Percentiles rank a stretch among this genome's conserved stretches.
Evolutionary conservation across 2,113 vertebrate genomes (phyloP).

Genomic region (Enhydra lutris): DNA sequence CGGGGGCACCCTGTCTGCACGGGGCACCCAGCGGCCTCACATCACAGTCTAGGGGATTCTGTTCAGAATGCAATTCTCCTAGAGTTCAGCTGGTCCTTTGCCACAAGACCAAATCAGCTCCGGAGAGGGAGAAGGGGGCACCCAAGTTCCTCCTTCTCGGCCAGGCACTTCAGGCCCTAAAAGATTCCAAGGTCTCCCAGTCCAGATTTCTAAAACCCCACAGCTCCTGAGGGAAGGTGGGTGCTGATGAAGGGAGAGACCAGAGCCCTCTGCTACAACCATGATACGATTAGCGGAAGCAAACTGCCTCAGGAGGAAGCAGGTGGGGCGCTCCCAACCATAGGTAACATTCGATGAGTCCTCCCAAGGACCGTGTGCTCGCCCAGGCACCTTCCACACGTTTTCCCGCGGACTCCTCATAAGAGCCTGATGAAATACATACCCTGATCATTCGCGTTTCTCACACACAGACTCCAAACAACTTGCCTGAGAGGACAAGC

Average conservation of each 20-base stretch:
- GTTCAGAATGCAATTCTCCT: fast-evolving
- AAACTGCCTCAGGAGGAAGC: background rate
- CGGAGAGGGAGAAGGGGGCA: no score
- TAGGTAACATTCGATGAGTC: background rate
- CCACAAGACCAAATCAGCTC: fast-evolving
- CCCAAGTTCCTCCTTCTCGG: background rate
- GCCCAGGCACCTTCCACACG: background rate
- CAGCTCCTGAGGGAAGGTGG: background rate
- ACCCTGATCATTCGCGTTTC: background rate
- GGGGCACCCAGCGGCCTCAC: background rate
- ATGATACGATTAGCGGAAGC: background rate
- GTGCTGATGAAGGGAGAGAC: background rate
- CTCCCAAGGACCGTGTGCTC: background rate
- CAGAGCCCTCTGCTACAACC: background rate
- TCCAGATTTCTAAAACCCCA: background rate
- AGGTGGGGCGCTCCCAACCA: background rate
- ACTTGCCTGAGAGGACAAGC: background rate
- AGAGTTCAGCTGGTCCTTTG: background rate
- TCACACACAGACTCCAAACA: background rate
- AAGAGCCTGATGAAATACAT: background rate
- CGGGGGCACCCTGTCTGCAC: fast-evolving
- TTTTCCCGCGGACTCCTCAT: fast-evolving
- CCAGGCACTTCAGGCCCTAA: background rate
- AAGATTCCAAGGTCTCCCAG: background rate
- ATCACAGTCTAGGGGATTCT: no score